phyloP scores from a whole-genome alignment of 1,140 invertebrate species.

The Schmidtea mediterranea region DNA sequence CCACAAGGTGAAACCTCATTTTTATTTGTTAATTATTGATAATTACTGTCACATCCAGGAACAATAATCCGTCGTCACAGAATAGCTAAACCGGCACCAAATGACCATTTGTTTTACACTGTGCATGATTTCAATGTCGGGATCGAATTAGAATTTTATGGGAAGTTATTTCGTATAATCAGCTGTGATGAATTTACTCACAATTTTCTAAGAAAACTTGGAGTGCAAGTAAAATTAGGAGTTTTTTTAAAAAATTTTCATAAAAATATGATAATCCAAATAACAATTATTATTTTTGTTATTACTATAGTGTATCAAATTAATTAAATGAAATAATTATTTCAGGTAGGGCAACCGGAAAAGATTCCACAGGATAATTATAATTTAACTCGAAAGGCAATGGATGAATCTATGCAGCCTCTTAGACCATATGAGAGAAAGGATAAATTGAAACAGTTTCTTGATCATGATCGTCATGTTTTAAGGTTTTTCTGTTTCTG shows the following conservation, averaged over 20 bases:
- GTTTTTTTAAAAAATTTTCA: too few relatives aligned
- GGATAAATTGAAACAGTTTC: constrained; percentile 26
- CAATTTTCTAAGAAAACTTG: constrained; percentile 42
- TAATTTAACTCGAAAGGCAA: constrained; percentile 15
- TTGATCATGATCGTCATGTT: constrained; percentile 26
- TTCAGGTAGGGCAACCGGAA: constrained; percentile 24
- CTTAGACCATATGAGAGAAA: constrained; percentile 24
- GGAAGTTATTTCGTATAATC: constrained; percentile 47
- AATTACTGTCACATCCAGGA: constrained; percentile 25
- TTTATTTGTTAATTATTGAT: constrained; percentile 18
- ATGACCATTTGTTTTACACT: constrained; percentile 42
- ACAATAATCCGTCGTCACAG: constrained; percentile 44
- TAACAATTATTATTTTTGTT: too few relatives aligned
- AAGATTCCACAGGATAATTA: constrained; percentile 22
- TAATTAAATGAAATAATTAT: constrained; percentile 27
- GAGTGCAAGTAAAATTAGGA: not conserved
- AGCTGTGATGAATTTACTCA: constrained; percentile 55
- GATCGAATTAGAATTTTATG: constrained; percentile 41
- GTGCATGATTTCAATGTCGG: constrained; percentile 35
- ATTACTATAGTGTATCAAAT: too few relatives aligned
- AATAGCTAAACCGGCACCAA: constrained; percentile 39
- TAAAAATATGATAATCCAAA: too few relatives aligned
- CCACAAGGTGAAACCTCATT: constrained; percentile 28
- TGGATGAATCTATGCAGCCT: constrained; percentile 24
- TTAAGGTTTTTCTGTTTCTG: constrained; percentile 26